Evolutionary conservation across 2,797 vertebrate genomes (phyloP), one percentile per base, ranked within the genome.

Genomic region (Sebastes kiyomatsui): DNA sequence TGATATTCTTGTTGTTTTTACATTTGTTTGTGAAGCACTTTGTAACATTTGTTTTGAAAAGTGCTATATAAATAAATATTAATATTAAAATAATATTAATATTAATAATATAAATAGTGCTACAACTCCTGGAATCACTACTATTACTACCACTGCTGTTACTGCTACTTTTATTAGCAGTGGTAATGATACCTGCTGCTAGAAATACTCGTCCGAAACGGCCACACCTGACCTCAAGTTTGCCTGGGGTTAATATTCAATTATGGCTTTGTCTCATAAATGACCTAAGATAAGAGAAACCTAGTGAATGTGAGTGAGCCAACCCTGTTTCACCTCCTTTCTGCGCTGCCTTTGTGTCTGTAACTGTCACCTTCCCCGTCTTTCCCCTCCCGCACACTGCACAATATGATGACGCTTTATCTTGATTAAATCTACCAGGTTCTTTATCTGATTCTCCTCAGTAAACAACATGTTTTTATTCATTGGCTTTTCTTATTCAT

Each of bases 381-480:
- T 75, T 83, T 67, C 61, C 69, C 22, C 25, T 72, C 64, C 65
- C n/a, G 33, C 52, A 60, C 23, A 30, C 67, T 60, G 74, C 77
- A 81, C 74, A 70, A n/a, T 72, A 67, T 73, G 30, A 75, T 73
- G 30, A 61, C 23, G 2, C 70, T 64, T 75, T 82, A 94, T 91
- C 90, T 93, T 88, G 89, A 93, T 93, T 90, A 86, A 92, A 94
- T 93, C 92, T 87, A 67, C 33, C 5, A 35, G 46, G 52, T 32
- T 84, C 67, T 71, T 83, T 75, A 91, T 90, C 91, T 83, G 73
- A 89, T 91, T 79, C 81, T 49, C 42, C 70, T 42, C 67, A 42
- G 73, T 81, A 81, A 89, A 90, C 84, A 87, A 27, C 67, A 54
- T 67, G 35, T 67, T 87, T 78, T 75, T 87, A 81, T 77, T 86